phyloP scores from a whole-genome alignment of 1,140 invertebrate genomes.

The Anoplolepis gracilipes region DNA sequence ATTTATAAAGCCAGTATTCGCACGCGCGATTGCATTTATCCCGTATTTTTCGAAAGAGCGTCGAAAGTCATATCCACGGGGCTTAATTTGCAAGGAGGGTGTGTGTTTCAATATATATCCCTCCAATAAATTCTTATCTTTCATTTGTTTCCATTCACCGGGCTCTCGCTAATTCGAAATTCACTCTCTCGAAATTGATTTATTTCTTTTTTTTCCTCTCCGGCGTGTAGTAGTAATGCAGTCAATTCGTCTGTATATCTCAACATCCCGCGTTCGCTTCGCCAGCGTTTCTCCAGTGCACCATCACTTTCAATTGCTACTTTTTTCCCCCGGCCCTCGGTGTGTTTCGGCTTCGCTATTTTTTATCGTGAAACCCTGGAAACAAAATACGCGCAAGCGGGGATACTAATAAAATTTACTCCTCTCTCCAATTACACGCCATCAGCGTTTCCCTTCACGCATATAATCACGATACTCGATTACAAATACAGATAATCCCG shows the following conservation, averaged over 20 bases:
- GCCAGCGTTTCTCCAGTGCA: conserved; percentile 20
- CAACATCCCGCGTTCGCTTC: neutral
- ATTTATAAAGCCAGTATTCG: too few species aligned
- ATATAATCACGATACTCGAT: conserved; percentile 10
- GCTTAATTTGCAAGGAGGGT: neutral
- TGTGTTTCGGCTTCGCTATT: neutral
- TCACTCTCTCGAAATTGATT: conserved; percentile 30
- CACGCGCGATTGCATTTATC: neutral
- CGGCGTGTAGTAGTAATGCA: neutral
- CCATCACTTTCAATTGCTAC: conserved; percentile 34
- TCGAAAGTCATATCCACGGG: neutral
- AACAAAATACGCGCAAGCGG: neutral
- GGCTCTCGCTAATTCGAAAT: neutral
- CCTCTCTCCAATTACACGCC: conserved; percentile 26
- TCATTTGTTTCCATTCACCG: neutral
- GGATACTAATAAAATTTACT: neutral
- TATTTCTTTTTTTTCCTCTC: neutral
- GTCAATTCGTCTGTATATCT: neutral
- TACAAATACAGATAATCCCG: conserved; percentile 16
- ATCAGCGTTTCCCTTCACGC: conserved; percentile 3
- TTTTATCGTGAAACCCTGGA: neutral
- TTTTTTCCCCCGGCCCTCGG: neutral
- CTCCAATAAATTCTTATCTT: conserved; percentile 44
- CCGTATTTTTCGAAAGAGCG: neutral
- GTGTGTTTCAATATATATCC: neutral